These are phyloP conservation scores for Eonycteris spelaea DNA, from an alignment of 2,113 vertebrate genomes.

Conservation along the genomic window DNA sequence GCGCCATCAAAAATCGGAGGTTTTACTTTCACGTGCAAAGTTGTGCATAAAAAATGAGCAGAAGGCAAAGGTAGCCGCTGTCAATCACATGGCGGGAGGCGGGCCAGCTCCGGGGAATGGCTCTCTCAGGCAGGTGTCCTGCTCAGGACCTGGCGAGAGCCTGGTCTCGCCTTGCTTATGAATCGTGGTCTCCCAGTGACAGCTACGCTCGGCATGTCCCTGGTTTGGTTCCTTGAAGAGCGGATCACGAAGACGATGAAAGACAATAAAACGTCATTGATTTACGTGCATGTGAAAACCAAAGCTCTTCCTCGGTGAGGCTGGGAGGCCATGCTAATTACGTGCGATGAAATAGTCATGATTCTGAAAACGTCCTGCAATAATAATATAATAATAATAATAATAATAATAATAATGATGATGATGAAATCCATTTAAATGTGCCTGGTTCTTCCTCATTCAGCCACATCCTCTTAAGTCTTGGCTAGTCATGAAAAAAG, in stretches of 20 bases:
- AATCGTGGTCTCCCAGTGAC: neutral
- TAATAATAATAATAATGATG: no score
- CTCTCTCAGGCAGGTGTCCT: neutral
- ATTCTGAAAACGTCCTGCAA: neutral
- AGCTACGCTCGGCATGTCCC: no score
- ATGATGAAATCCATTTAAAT: neutral
- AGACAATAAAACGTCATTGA: neutral
- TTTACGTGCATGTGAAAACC: neutral
- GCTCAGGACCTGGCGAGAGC: rapidly evolving
- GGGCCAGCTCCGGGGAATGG: neutral
- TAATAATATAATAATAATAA: no score
- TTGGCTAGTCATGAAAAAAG: neutral
- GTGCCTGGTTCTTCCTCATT: neutral
- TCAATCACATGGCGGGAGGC: no score
- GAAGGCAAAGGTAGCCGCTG: no score
- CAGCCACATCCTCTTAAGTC: no score
- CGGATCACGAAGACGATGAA: rapidly evolving
- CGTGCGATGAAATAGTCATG: no score
- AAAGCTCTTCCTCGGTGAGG: rapidly evolving
- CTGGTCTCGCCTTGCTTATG: neutral
- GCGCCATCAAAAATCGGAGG: neutral
- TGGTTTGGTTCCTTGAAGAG: no score
- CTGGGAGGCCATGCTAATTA: rapidly evolving
- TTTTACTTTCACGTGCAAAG: neutral
- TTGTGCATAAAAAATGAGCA: neutral